Percentiles rank a stretch among this genome's conserved stretches.
phyloP scores from a whole-genome alignment of 2,113 vertebrate species.

The Callipepla californica region DNA sequence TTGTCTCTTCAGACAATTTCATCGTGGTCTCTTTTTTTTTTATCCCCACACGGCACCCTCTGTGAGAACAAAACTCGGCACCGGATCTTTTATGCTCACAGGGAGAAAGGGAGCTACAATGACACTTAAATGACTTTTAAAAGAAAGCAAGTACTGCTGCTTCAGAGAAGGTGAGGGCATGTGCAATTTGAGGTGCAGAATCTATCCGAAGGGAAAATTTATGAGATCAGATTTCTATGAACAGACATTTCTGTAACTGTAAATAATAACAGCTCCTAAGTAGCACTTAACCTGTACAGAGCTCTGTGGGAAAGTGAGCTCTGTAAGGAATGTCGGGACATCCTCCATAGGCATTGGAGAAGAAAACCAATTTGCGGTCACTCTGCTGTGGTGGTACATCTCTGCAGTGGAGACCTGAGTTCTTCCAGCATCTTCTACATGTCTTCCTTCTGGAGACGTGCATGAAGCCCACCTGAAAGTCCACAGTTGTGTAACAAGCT shows the following conservation, averaged over 20 bases:
- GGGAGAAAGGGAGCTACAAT: not conserved
- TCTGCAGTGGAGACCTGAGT: not conserved
- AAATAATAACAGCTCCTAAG: not conserved
- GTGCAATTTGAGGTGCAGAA: not conserved
- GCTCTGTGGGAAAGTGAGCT: not conserved
- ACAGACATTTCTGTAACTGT: not conserved
- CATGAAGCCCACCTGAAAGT: not conserved
- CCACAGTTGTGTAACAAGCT: not conserved
- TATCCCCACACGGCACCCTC: not conserved
- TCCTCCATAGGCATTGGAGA: not conserved
- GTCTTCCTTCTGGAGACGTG: not conserved
- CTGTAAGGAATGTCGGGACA: not conserved
- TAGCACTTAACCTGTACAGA: not conserved
- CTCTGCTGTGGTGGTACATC: not conserved
- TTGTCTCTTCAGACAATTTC: constrained; percentile 20
- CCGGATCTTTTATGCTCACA: not conserved
- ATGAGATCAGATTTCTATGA: not conserved
- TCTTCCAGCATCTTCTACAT: not conserved
- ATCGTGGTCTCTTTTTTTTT: not conserved
- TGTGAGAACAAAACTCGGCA: constrained; percentile 6
- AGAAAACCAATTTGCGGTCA: not conserved
- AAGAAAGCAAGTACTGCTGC: not conserved
- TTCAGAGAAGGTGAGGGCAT: not conserved
- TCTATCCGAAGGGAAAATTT: not conserved
- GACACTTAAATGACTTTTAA: not conserved